These are phyloP conservation scores for Pteromalus puparum DNA, from an alignment of 1,140 invertebrate species.

Conservation along the genomic window DNA sequence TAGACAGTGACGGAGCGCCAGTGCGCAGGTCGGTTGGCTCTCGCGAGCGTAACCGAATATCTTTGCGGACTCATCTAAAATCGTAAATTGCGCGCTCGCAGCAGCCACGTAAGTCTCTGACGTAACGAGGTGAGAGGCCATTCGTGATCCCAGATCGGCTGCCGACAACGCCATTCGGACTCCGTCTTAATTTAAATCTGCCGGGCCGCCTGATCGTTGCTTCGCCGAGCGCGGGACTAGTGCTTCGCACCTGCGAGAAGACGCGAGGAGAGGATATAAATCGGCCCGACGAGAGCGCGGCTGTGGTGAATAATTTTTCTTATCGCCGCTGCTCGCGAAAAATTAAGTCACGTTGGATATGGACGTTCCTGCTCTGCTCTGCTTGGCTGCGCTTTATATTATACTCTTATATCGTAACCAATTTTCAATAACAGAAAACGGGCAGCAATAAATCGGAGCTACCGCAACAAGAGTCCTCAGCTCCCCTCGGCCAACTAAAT, in stretches of 20 bases:
- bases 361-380: neutral
- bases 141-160: slow-evolving; percentile 42
- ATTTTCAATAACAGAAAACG: slow-evolving; percentile 20
- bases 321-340: neutral
- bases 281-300: neutral
- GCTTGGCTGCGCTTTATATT: too few relatives aligned
- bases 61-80: slow-evolving; percentile 47
- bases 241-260: slow-evolving; percentile 22
- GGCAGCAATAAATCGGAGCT: neutral
- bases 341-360: neutral
- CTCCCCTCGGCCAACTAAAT: slow-evolving; percentile 29
- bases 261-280: slow-evolving; percentile 7
- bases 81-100: slow-evolving; percentile 45
- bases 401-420: too few relatives aligned
- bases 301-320: slow-evolving; percentile 31
- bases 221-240: neutral
- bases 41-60: slow-evolving; percentile 41
- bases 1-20: slow-evolving; percentile 43
- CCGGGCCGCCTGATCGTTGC: neutral
- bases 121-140: slow-evolving; percentile 47
- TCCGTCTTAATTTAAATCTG: slow-evolving; percentile 52
- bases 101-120: slow-evolving; percentile 33
- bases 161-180: slow-evolving; percentile 23
- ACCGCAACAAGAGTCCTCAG: slow-evolving; percentile 9
- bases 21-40: slow-evolving; percentile 5